These are phyloP conservation scores for Laothoe populi DNA, from an alignment of 2,888 invertebrate genomes.

Conservation along the genomic window DNA sequence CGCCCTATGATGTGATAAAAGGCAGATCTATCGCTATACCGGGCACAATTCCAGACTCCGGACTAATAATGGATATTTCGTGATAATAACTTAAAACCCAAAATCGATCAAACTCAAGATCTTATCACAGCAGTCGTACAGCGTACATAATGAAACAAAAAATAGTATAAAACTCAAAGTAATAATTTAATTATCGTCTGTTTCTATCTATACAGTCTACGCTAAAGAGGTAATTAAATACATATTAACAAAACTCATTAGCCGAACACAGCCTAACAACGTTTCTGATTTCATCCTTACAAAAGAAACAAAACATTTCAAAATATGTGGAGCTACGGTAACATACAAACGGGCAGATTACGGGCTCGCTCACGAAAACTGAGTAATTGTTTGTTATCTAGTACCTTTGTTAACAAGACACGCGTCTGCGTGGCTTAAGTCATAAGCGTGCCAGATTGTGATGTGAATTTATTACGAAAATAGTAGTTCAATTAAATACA, in stretches of 20 bases:
- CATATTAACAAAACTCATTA: background rate
- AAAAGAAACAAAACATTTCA: conserved; percentile 49
- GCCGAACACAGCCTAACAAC: background rate
- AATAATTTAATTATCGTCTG: too few species aligned
- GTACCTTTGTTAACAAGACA: conserved; percentile 57
- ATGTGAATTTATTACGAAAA: background rate
- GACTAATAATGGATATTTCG: too few species aligned
- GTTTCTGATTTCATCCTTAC: conserved; percentile 42
- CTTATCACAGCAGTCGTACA: too few species aligned
- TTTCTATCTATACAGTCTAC: too few species aligned
- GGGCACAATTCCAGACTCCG: too few species aligned
- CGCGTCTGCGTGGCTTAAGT: conserved; percentile 30
- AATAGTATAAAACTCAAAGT: too few species aligned
- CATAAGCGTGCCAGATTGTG: background rate
- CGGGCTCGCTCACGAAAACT: conserved; percentile 53
- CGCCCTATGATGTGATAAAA: too few species aligned
- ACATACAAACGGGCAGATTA: conserved; percentile 51
- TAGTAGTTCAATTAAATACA: background rate
- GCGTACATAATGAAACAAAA: too few species aligned
- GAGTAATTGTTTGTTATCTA: conserved; percentile 68
- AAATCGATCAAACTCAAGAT: too few species aligned
- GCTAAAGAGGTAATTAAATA: background rate
- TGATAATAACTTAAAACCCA: too few species aligned
- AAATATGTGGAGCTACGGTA: conserved; percentile 40
- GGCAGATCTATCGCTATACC: too few species aligned